Percentiles rank a stretch among this genome's conserved stretches.
These are phyloP conservation scores for Bradypodion ventrale DNA, from an alignment of 2,797 vertebrate species.

Conservation along the genomic window DNA sequence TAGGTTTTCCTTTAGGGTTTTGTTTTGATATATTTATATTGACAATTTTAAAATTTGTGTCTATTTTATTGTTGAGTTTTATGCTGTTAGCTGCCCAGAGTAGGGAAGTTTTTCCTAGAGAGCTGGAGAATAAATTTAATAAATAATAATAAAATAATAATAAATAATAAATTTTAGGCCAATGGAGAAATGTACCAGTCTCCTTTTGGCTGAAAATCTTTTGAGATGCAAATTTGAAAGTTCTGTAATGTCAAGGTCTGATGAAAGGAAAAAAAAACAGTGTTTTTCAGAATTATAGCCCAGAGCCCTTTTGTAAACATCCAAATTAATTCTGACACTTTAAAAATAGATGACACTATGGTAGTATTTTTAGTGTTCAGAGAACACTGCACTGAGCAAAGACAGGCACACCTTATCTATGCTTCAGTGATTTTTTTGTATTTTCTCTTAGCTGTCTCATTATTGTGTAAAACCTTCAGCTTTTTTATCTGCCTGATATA, in stretches of 20 bases:
- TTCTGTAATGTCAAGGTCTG: not conserved
- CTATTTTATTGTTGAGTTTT: too few relatives aligned
- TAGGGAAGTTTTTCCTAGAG: too few relatives aligned
- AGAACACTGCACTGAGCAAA: constrained; percentile 10
- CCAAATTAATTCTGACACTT: not conserved
- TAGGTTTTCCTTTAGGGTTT: too few relatives aligned
- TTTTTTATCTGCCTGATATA: not conserved
- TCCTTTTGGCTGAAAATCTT: not conserved
- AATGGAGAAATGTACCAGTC: not conserved
- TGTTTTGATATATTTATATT: not conserved
- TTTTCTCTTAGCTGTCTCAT: constrained; percentile 5
- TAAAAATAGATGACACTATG: constrained; percentile 16
- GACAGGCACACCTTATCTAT: constrained; percentile 15
- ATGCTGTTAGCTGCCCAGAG: too few relatives aligned
- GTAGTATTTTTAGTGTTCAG: not conserved
- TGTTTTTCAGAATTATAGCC: not conserved
- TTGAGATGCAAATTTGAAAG: not conserved
- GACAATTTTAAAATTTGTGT: too few relatives aligned
- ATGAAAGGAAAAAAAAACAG: not conserved
- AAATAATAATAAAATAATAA: too few relatives aligned
- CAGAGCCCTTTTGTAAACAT: not conserved
- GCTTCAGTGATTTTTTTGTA: constrained; percentile 21
- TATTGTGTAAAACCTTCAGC: not conserved
- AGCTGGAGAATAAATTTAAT: too few relatives aligned
- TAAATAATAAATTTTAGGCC: too few relatives aligned